Evolutionary conservation across 2,888 invertebrate genomes (phyloP), one percentile per base, ranked within the genome.

Genomic region (Tetragnatha montana): DNA sequence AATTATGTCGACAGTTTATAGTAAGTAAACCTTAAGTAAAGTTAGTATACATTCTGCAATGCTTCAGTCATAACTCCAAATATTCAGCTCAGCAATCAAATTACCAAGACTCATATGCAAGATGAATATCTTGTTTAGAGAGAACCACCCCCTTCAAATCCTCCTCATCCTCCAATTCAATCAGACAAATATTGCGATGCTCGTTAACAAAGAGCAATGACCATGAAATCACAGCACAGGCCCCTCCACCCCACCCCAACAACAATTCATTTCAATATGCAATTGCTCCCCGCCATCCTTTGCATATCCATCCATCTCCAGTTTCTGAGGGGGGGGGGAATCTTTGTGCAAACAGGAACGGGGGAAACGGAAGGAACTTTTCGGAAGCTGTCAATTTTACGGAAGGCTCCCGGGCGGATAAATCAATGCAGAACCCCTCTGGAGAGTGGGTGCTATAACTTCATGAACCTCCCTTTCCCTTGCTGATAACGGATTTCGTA

Each of bases 401-500:
- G 79, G 79, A 80, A 82, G n/a, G 17, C 21, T 47, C 50, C 10
- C 22, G n/a, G 50, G n/a, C n/a, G 50, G 84, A 89, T 89, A 89
- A 89, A 89, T 89, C 89, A 89, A 89, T 89, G 81, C 82, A 75
- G 71, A 73, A 76, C 51, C 71, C 81, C 21, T 75, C n/a, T 4
- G 82, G 60, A 75, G 75, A 74, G 80, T 22, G 35, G 14, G 51
- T 79, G 73, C 71, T 82, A 82, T 88, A 81, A 82, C 82, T 88
- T 87, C 81, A 88, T 88, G 82, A 88, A 87, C 81, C 75, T 81
- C 75, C 50, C 49, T 22, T 22, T 19, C 50, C 60, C 17, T 22
- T 10, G 50, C 85, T 81, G 89, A 89, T 89, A 89, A 89, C 85
- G 89, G 85, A 89, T 89, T 85, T 89, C 76, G 84, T 81, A 89